Percentiles rank a stretch among this genome's conserved stretches.
Evolutionary conservation across 2,113 vertebrate species (phyloP).

Genomic region (Hydrolagus affinis): DNA sequence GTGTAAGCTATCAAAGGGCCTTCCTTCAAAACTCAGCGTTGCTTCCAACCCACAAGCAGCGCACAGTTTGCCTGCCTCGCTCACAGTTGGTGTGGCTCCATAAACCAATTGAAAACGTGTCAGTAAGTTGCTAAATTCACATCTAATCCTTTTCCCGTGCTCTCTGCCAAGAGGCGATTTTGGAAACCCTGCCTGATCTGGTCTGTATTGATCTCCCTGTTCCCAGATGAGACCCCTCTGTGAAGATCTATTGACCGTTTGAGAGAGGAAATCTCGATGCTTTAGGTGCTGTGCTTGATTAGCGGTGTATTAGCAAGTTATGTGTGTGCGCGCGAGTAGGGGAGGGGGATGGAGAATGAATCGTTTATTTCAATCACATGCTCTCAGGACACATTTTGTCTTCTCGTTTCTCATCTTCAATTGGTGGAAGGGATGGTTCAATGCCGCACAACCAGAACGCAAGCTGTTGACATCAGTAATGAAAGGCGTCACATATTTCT

Average conservation of each 20-base stretch:
- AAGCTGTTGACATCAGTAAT: not conserved
- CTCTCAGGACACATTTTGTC: not conserved
- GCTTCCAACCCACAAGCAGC: too few relatives aligned
- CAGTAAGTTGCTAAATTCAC: not conserved
- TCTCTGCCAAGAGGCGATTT: not conserved
- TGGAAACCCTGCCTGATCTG: not conserved
- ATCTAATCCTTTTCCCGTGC: not conserved
- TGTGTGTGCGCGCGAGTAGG: too few relatives aligned
- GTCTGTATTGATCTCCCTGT: not conserved
- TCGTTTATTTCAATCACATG: not conserved
- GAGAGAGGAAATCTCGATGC: not conserved
- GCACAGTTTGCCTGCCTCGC: too few relatives aligned
- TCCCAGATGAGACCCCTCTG: not conserved
- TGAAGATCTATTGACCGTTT: not conserved
- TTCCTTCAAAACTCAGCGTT: not conserved
- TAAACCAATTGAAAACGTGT: not conserved
- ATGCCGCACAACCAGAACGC: not conserved
- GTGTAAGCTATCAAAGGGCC: not conserved
- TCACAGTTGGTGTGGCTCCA: not conserved
- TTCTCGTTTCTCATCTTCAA: not conserved
- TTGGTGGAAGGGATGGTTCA: not conserved
- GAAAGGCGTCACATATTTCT: not conserved
- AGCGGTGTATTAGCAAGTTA: too few relatives aligned
- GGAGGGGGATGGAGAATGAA: too few relatives aligned
- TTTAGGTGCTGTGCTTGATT: not conserved